phyloP scores from a whole-genome alignment of 92 coral and sea anemone species.

The Phenganax subtilis region DNA sequence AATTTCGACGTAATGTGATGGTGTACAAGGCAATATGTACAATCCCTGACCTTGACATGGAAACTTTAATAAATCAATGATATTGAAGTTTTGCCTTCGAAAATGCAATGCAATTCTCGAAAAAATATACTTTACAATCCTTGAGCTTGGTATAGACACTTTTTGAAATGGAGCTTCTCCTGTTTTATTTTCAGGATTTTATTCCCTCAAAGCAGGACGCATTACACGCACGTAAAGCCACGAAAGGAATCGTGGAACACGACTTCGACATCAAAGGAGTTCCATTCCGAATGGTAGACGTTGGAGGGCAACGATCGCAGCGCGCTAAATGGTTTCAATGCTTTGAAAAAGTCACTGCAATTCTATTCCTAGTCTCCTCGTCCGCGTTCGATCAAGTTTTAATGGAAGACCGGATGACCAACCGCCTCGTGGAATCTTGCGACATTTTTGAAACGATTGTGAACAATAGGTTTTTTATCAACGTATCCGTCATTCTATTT shows the following conservation, averaged over 20 bases:
- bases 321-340: slow-evolving; percentile 99
- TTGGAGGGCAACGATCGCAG: slow-evolving; percentile 98
- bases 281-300: slow-evolving; percentile 99
- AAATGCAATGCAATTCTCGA: too few relatives aligned
- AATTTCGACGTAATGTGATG: too few relatives aligned
- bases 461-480: slow-evolving; percentile 99
- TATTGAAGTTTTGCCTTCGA: too few relatives aligned
- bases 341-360: slow-evolving; percentile 97
- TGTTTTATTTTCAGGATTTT: slow-evolving; percentile 58
- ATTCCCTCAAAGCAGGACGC: slow-evolving; percentile 91
- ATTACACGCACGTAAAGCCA: slow-evolving; percentile 94
- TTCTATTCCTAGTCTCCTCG: slow-evolving; percentile 94
- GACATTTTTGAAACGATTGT: slow-evolving; percentile 99
- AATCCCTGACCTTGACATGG: too few relatives aligned
- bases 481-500: slow-evolving; percentile 96
- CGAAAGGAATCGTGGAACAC: slow-evolving; percentile 98
- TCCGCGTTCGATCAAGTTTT: slow-evolving; percentile 98
- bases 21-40: not conserved
- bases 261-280: slow-evolving; percentile 89
- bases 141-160: not conserved
- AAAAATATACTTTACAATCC: too few relatives aligned
- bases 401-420: slow-evolving; percentile 98
- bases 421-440: slow-evolving; percentile 99
- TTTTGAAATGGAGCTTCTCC: not conserved
- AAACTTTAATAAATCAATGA: too few relatives aligned